Evolutionary conservation across 2,113 vertebrate species (phyloP).

Genomic region (Muscicapa adusta): DNA sequence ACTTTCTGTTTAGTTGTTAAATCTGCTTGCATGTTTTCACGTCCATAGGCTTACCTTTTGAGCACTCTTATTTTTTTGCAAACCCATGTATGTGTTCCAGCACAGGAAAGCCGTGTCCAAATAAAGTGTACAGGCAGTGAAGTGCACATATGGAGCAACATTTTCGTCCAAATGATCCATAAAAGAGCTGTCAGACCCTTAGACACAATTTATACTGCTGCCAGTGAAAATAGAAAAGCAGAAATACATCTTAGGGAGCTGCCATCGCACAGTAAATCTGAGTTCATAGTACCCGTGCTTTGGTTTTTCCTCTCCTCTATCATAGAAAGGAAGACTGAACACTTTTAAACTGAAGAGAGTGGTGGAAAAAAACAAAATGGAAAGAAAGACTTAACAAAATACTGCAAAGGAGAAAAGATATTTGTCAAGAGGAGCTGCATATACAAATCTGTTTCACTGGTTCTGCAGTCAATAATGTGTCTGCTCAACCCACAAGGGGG

Average conservation of each 20-base stretch:
- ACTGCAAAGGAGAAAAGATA: neutral
- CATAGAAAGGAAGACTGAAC: neutral
- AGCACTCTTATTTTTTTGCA: neutral
- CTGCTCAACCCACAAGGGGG: neutral
- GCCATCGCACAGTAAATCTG: neutral
- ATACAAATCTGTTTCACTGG: neutral
- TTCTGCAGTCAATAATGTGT: neutral
- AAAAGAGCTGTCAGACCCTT: neutral
- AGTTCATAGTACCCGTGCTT: neutral
- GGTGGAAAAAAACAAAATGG: fast-evolving
- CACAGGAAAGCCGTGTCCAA: fast-evolving
- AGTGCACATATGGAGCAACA: neutral
- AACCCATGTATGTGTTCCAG: neutral
- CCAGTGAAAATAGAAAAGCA: neutral
- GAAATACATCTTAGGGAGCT: neutral
- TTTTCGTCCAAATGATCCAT: neutral
- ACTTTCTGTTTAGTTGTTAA: neutral
- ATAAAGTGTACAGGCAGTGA: neutral
- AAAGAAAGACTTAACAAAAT: neutral
- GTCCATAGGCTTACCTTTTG: neutral
- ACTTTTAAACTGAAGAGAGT: neutral
- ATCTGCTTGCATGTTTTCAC: neutral
- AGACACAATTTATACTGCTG: neutral
- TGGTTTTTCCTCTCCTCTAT: neutral
- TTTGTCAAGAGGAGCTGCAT: neutral